These are phyloP conservation scores for Todiramphus saurophagus DNA, from an alignment of 2,113 vertebrate species.

Conservation along the genomic window DNA sequence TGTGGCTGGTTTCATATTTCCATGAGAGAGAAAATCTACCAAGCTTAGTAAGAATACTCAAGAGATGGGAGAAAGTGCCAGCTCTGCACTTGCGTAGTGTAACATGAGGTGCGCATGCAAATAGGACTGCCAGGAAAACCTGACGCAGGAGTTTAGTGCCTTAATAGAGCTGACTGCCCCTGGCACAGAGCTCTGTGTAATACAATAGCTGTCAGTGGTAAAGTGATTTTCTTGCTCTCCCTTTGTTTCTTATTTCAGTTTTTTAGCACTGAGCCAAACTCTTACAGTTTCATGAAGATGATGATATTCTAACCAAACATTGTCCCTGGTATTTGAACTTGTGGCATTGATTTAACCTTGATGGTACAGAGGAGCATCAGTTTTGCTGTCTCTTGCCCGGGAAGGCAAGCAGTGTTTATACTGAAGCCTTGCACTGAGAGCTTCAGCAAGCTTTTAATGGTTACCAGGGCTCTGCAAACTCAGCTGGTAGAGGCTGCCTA, in stretches of 20 bases:
- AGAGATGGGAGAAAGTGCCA: neutral
- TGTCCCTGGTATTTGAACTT: neutral
- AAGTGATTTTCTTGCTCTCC: neutral
- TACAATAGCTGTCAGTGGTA: neutral
- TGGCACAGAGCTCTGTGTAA: neutral
- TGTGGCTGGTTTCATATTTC: neutral
- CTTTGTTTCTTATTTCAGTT: neutral
- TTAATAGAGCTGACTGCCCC: neutral
- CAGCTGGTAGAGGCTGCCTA: neutral
- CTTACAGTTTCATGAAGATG: fast-evolving
- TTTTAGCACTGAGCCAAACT: neutral
- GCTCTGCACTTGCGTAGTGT: neutral
- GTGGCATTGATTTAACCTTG: neutral
- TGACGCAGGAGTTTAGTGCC: neutral
- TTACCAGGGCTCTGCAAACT: neutral
- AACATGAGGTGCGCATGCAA: neutral
- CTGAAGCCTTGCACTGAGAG: neutral
- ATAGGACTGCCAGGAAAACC: neutral
- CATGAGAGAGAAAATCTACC: neutral
- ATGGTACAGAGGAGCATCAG: neutral
- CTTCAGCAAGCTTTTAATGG: neutral
- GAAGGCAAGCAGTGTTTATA: neutral
- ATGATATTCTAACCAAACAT: neutral
- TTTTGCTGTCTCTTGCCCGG: neutral
- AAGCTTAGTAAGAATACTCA: neutral